phyloP scores from a whole-genome alignment of 2,113 vertebrate species.

The Coreoperca whiteheadi region DNA sequence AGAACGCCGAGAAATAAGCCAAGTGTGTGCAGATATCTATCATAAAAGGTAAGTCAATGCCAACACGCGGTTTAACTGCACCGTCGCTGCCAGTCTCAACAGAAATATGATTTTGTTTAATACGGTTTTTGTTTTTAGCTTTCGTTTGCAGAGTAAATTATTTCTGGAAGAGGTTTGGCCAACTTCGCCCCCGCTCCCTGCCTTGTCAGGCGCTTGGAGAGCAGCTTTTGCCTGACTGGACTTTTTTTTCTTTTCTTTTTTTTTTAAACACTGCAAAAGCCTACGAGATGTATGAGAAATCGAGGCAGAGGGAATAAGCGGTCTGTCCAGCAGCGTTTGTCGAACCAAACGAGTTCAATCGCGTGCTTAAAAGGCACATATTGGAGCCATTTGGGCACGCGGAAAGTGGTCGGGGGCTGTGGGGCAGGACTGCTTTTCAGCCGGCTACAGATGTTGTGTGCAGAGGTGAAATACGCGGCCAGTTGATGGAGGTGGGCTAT shows the following conservation, averaged over 20 bases:
- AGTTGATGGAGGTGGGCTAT: slow-evolving; percentile 9
- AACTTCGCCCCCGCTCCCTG: neutral
- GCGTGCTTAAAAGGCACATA: slow-evolving; percentile 22
- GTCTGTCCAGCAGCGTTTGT: slow-evolving; percentile 2
- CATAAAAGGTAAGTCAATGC: neutral
- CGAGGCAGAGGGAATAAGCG: too few relatives aligned
- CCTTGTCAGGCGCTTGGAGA: neutral
- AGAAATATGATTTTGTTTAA: neutral
- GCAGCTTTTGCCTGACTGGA: slow-evolving; percentile 9
- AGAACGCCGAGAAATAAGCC: neutral
- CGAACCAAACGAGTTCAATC: neutral
- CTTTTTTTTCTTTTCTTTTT: too few relatives aligned
- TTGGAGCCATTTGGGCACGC: slow-evolving; percentile 30
- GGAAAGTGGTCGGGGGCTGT: neutral
- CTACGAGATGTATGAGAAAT: neutral
- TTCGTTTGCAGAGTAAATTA: neutral
- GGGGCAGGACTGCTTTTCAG: slow-evolving; percentile 11
- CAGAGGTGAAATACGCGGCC: slow-evolving; percentile 50
- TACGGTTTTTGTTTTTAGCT: too few relatives aligned
- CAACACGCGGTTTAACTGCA: neutral
- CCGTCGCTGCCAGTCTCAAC: neutral
- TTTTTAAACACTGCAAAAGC: slow-evolving; percentile 25
- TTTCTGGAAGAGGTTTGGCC: neutral
- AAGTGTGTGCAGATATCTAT: too few relatives aligned
- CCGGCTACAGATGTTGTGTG: slow-evolving; percentile 58